A percentile compares a stretch with the other conserved stretches of the same genome.
Evolutionary conservation across 2,797 vertebrate genomes (phyloP).

Genomic region (Trematomus bernacchii): DNA sequence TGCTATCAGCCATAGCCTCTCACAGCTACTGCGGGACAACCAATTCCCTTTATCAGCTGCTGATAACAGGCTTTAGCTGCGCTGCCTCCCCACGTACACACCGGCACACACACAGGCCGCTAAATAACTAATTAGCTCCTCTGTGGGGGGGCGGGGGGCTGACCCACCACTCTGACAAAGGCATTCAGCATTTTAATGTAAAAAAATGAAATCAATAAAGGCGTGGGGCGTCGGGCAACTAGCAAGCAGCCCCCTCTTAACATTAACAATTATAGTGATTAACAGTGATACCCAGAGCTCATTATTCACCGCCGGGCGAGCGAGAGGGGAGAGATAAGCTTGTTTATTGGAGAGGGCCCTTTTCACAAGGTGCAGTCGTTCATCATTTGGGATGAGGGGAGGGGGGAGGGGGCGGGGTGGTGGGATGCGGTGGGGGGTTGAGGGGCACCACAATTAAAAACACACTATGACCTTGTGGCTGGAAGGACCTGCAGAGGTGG

Average conservation of each 20-base stretch:
- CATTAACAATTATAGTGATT: conserved; percentile 95
- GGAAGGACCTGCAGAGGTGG: conserved; percentile 79
- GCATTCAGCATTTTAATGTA: conserved; percentile 84
- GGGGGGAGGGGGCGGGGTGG: conserved; percentile 30
- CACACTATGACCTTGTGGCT: conserved; percentile 80
- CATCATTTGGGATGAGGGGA: conserved; percentile 86
- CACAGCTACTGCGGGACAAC: conserved; percentile 80
- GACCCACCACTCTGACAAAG: conserved; percentile 73
- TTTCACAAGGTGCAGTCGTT: conserved; percentile 91
- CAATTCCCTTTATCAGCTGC: conserved; percentile 80
- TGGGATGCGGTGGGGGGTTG: conserved; percentile 17
- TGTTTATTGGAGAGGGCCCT: conserved; percentile 92
- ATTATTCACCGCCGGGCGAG: conserved; percentile 90
- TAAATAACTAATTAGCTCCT: conserved; percentile 86
- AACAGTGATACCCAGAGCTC: conserved; percentile 93
- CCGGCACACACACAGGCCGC: conserved; percentile 72
- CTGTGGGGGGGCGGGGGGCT: conserved; percentile 54
- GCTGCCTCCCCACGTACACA: conserved; percentile 70
- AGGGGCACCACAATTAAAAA: conserved; percentile 80
- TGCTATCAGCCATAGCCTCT: conserved; percentile 77
- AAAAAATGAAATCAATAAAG: conserved; percentile 92
- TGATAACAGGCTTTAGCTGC: conserved; percentile 76
- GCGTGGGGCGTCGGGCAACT: conserved; percentile 81
- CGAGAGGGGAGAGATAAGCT: conserved; percentile 89
- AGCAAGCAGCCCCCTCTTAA: conserved; percentile 86